Evolutionary conservation across 2,797 vertebrate genomes (phyloP).

Genomic region (Sphenodon punctatus): DNA sequence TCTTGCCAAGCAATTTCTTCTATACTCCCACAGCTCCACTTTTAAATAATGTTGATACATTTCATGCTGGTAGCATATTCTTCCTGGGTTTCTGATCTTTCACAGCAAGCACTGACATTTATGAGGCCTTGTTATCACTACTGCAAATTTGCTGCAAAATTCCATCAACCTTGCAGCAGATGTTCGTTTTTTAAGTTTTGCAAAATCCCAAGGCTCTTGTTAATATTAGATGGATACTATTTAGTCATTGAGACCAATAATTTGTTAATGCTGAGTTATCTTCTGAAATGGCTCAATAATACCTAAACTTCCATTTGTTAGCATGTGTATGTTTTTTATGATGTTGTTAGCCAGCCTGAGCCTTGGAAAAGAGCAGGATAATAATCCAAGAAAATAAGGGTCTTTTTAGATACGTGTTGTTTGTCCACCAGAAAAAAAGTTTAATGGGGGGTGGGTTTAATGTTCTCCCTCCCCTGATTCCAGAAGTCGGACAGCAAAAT

Average conservation of each 20-base stretch:
- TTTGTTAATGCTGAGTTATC: too few relatives aligned
- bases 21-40: constrained; percentile 2
- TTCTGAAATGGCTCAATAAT: too few relatives aligned
- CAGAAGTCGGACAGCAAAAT: too few relatives aligned
- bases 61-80: constrained; percentile 20
- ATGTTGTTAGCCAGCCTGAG: too few relatives aligned
- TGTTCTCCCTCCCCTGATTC: too few relatives aligned
- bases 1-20: constrained; percentile 29
- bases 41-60: constrained; percentile 33
- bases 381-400: too few relatives aligned
- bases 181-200: not conserved
- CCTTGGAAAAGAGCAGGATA: too few relatives aligned
- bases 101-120: constrained; percentile 9
- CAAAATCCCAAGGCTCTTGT: not conserved
- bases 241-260: not conserved
- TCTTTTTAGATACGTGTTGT: too few relatives aligned
- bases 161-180: not conserved
- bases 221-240: not conserved
- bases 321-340: too few relatives aligned
- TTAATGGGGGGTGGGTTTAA: too few relatives aligned
- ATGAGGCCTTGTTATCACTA: constrained; percentile 8
- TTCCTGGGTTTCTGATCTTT: constrained; percentile 33
- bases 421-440: too few relatives aligned
- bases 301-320: too few relatives aligned
- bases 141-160: not conserved